These are phyloP conservation scores for Hypocryptadius cinnamomeus DNA, from an alignment of 2,113 vertebrate genomes.

Conservation along the genomic window DNA sequence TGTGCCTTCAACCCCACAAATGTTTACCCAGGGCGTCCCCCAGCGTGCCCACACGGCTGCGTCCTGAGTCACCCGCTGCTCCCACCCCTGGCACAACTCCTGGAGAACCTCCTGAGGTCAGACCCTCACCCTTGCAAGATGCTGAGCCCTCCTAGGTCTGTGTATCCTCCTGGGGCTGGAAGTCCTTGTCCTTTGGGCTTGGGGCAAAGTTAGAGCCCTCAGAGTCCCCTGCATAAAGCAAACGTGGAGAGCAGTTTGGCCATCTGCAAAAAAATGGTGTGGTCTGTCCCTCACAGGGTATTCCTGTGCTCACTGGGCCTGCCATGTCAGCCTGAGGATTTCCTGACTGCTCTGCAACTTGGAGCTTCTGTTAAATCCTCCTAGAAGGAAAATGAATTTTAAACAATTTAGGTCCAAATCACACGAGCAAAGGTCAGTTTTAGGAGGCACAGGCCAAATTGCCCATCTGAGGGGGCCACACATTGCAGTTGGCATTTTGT, in stretches of 20 bases:
- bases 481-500: background rate
- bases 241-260: background rate
- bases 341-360: background rate
- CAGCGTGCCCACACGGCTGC: background rate
- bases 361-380: background rate
- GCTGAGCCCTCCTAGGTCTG: background rate
- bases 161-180: background rate
- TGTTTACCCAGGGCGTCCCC: background rate
- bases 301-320: background rate
- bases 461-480: background rate
- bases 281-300: background rate
- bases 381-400: background rate
- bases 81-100: background rate
- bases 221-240: background rate
- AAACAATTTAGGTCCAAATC: background rate
- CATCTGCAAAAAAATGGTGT: background rate
- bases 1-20: background rate
- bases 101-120: background rate
- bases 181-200: background rate
- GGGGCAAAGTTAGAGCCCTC: background rate
- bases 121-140: accelerated
- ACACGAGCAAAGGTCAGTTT: background rate
- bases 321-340: background rate
- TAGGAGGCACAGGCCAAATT: background rate
- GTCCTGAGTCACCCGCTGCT: background rate